Evolutionary conservation across 2,888 invertebrate genomes (phyloP).

Genomic region (Carterocephalus palaemon): DNA sequence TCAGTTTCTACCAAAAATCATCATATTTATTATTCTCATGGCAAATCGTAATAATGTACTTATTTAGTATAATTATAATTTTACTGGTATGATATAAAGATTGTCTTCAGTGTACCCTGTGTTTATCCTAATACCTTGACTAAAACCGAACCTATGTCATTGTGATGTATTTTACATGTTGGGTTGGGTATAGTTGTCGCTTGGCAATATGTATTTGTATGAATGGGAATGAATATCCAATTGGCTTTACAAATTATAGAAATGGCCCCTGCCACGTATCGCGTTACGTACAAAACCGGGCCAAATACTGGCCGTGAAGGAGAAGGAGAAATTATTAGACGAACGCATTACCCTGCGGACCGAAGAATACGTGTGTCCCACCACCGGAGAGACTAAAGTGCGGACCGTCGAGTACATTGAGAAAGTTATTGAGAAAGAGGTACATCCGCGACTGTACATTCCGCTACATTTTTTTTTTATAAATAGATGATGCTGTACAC

Average conservation of each 20-base stretch:
- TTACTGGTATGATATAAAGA: no score
- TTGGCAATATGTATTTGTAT: slow-evolving; percentile 54
- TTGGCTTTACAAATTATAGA: slow-evolving; percentile 77
- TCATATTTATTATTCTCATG: slow-evolving; percentile 8
- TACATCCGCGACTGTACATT: slow-evolving; percentile 77
- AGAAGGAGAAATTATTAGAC: slow-evolving; percentile 93
- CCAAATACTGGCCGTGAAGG: slow-evolving; percentile 88
- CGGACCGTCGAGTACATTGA: slow-evolving; percentile 96
- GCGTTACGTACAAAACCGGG: slow-evolving; percentile 92
- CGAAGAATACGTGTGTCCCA: slow-evolving; percentile 92
- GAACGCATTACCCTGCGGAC: slow-evolving; percentile 93
- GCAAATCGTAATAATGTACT: no score
- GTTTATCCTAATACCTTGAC: slow-evolving; percentile 29
- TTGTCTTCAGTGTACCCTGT: slow-evolving; percentile 16
- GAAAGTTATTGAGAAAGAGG: slow-evolving; percentile 97
- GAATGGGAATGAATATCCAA: slow-evolving; percentile 68
- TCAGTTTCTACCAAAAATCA: neutral
- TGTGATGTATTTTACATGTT: slow-evolving; percentile 24
- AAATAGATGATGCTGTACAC: slow-evolving; percentile 66
- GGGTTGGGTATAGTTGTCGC: slow-evolving; percentile 56
- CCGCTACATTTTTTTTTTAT: slow-evolving; percentile 43
- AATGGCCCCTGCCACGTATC: slow-evolving; percentile 88
- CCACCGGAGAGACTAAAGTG: slow-evolving; percentile 90
- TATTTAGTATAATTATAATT: no score
- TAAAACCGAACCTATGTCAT: slow-evolving; percentile 32